These are phyloP conservation scores for Drosophila biarmipes DNA, from an alignment of 1,140 invertebrate species.

Conservation along the genomic window DNA sequence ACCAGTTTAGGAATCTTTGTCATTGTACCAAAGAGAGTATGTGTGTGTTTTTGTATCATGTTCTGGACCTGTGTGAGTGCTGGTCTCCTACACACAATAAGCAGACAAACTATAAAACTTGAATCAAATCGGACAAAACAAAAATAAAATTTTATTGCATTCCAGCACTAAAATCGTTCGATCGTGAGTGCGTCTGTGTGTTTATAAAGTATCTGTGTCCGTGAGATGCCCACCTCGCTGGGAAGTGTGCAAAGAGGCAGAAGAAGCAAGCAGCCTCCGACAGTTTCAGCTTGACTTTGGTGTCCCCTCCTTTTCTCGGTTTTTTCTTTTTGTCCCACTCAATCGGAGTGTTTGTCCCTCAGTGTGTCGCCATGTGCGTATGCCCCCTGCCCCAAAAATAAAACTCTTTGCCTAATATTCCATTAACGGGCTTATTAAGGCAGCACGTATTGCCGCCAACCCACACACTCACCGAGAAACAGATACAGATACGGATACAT, in stretches of 20 bases:
- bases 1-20: conserved; percentile 38
- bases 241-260: conserved; percentile 42
- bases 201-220: conserved; percentile 37
- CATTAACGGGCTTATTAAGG: conserved; percentile 82
- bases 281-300: conserved; percentile 32
- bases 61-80: conserved; percentile 15
- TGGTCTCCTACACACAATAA: conserved; percentile 75
- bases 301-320: conserved; percentile 3
- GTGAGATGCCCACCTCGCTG: conserved; percentile 48
- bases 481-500: conserved; percentile 3
- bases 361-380: conserved; percentile 65
- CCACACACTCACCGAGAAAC: conserved; percentile 43
- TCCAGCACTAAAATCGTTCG: conserved; percentile 81
- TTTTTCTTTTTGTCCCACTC: conserved; percentile 26
- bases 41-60: conserved; percentile 13
- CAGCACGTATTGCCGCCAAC: conserved; percentile 68
- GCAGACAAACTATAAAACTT: conserved; percentile 81
- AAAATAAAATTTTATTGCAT: conserved; percentile 81
- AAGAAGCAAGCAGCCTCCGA: conserved; percentile 25
- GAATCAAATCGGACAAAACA: conserved; percentile 82
- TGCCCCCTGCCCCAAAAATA: conserved; percentile 47
- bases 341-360: conserved; percentile 36
- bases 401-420: conserved; percentile 83
- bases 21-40: conserved; percentile 24
- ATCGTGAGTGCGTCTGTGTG: conserved; percentile 58